Percentiles rank a stretch among this genome's conserved stretches.
Evolutionary conservation across 2,113 vertebrate genomes (phyloP).

Genomic region (Cranoglanis bouderius): DNA sequence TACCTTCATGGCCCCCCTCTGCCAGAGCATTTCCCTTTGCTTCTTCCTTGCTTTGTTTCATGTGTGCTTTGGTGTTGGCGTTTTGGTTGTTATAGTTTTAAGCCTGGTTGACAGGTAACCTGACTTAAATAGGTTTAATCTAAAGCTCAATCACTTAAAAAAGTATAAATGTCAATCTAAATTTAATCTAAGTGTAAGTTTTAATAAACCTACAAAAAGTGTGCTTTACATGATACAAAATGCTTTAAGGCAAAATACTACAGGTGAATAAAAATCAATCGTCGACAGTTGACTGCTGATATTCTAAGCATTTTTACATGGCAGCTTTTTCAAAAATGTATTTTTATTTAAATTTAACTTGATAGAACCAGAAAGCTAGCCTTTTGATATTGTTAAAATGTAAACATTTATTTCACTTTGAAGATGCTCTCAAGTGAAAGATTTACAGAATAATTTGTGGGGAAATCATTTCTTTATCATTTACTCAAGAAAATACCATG

Average conservation of each 20-base stretch:
- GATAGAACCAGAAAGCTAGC: neutral
- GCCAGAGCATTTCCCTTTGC: neutral
- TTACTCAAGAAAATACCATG: neutral
- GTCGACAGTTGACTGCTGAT: neutral
- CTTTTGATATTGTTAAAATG: neutral
- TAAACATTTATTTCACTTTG: neutral
- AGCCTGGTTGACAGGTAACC: neutral
- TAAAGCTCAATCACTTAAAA: neutral
- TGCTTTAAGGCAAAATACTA: neutral
- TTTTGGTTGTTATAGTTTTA: neutral
- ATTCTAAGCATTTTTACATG: neutral
- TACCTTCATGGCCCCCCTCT: neutral
- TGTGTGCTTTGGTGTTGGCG: too few species aligned
- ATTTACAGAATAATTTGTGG: neutral
- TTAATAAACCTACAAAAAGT: neutral
- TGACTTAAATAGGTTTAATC: neutral
- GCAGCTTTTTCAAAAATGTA: neutral
- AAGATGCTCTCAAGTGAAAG: neutral
- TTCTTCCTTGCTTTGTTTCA: neutral
- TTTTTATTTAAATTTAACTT: neutral
- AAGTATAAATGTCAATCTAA: neutral
- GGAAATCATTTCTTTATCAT: neutral
- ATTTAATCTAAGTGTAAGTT: neutral
- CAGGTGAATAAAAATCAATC: neutral
- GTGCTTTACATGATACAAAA: neutral